Base-by-base conservation (phyloP, 2,113 vertebrate genomes). In the Vanacampus margaritifer region DNA sequence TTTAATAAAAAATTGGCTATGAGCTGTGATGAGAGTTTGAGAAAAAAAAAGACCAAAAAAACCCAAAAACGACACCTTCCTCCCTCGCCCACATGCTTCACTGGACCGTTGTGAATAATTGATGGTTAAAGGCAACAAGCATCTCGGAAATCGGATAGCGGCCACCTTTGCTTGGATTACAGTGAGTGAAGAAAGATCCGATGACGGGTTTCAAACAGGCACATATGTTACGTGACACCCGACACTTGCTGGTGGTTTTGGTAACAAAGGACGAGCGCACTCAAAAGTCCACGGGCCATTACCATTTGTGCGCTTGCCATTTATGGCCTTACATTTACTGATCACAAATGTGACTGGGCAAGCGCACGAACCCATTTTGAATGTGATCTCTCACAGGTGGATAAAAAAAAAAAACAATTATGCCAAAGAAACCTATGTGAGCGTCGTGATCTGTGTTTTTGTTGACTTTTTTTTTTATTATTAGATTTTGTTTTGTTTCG, bases 81-180 rank as follows among this genome's bases (percentile, higher is more conserved):
- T 75, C 50, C n/a, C 36, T 71, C 53, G 21, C 67, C 69, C 67
- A 64, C 65, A 46, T 71, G 66, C 76, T 68, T 83, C 51, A 76
- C 19, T 76, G 65, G 69, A 61, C 36, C 61, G 45, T 68, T 58
- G 68, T 89, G 39, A 86, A 89, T 89, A 86, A 89, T 85, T 88
- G 70, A 89, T 85, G 54, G 62, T 65, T 3, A 61, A 63, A 68
- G 60, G 65, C 65, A 71, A 45, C 72, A 23, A 69, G 71, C 41
- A 69, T 58, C 61, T 46, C 39, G 48, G 80, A 68, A 81, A 83
- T 69, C 43, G 39, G 80, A 85, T 67, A 76, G 72, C 24, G 19
- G 58, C 37, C 73, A 62, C 61, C 73, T 79, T 84, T 72, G 67
- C 74, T 87, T 74, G 65, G 59, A 79, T 81, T 77, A 82, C 71